phyloP scores from a whole-genome alignment of 2,888 invertebrate species.

The Panorpa germanica region DNA sequence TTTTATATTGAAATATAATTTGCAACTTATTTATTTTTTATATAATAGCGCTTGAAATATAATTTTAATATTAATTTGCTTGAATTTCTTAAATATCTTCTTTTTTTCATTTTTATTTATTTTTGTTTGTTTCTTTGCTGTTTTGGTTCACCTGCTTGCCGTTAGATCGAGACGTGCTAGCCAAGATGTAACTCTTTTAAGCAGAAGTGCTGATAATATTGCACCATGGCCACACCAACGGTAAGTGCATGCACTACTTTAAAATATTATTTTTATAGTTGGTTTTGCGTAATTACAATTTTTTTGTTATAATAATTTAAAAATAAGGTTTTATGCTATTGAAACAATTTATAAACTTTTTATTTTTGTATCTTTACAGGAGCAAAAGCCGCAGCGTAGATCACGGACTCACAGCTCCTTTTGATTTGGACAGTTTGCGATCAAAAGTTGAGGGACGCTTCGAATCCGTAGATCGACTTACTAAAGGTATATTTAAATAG shows the following conservation, averaged over 20 bases:
- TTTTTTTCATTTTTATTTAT: constrained; percentile 18
- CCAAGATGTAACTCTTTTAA: constrained; percentile 51
- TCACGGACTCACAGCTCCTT: constrained; percentile 72
- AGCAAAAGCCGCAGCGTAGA: constrained; percentile 83
- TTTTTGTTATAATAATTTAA: too few relatives aligned
- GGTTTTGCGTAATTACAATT: constrained; percentile 36
- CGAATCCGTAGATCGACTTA: constrained; percentile 52
- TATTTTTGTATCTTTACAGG: constrained; percentile 34
- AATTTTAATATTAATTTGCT: constrained; percentile 4
- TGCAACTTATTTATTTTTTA: too few relatives aligned
- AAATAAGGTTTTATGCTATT: too few relatives aligned
- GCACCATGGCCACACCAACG: constrained; percentile 34
- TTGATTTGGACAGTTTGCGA: constrained; percentile 67
- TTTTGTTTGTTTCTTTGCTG: constrained; percentile 24
- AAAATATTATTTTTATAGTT: constrained; percentile 13
- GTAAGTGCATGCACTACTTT: constrained; percentile 32
- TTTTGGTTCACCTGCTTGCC: constrained; percentile 33
- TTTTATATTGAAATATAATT: too few relatives aligned
- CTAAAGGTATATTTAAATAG: constrained; percentile 25
- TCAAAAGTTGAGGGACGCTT: constrained; percentile 75
- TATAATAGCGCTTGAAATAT: neutral
- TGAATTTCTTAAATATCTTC: too few relatives aligned
- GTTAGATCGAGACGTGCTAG: constrained; percentile 75
- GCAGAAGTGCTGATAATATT: constrained; percentile 45
- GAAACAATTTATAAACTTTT: too few relatives aligned